A percentile compares a stretch with the other conserved stretches of the same genome.
phyloP scores from a whole-genome alignment of 92 coral and sea anemone species.

The Bergia sp. region DNA sequence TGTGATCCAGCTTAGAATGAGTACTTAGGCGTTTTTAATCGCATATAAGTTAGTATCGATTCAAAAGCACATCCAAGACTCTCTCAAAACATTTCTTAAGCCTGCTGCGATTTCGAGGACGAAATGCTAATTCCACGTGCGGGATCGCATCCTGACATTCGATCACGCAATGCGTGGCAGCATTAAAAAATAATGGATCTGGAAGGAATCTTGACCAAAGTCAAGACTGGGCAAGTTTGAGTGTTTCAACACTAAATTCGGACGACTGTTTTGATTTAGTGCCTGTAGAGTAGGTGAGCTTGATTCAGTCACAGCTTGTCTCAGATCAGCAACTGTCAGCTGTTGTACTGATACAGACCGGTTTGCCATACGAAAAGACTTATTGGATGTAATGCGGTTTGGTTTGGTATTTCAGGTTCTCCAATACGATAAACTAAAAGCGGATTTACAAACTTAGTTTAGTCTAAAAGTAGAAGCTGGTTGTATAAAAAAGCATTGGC shows the following conservation, averaged over 20 bases:
- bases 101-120: conserved; percentile 29
- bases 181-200: neutral
- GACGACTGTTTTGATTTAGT: neutral
- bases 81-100: neutral
- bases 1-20: neutral
- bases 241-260: conserved; percentile 10
- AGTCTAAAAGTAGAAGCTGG: neutral
- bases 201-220: neutral
- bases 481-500: neutral
- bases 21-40: conserved; percentile 21
- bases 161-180: conserved; percentile 9
- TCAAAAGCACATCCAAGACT: conserved; percentile 5
- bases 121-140: neutral
- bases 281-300: neutral
- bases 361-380: neutral
- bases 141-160: neutral
- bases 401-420: neutral
- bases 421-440: neutral
- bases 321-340: conserved; percentile 1
- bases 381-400: conserved; percentile 13
- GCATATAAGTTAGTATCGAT: neutral
- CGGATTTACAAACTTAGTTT: neutral
- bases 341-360: neutral
- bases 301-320: conserved; percentile 16
- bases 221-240: conserved; percentile 15